phyloP scores from a whole-genome alignment of 2,797 vertebrate species.

The Intellagama lesueurii region DNA sequence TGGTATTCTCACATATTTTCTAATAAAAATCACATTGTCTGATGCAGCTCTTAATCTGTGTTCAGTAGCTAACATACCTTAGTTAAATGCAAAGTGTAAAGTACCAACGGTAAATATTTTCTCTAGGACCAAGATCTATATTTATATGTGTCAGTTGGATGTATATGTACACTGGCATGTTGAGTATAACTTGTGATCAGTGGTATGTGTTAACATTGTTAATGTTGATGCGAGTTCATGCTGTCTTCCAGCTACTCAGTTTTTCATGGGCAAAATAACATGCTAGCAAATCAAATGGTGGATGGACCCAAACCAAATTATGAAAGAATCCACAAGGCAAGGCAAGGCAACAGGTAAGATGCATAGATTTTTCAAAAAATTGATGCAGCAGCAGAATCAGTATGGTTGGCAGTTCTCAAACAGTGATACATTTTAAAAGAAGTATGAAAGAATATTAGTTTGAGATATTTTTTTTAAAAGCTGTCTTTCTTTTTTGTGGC shows the following conservation, averaged over 20 bases:
- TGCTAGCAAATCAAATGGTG: neutral
- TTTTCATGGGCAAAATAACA: neutral
- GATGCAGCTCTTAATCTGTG: neutral
- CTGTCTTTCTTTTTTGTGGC: too few species aligned
- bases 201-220: neutral
- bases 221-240: neutral
- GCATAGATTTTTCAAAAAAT: neutral
- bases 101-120: neutral
- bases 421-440: neutral
- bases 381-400: neutral
- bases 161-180: neutral
- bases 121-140: neutral
- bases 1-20: neutral
- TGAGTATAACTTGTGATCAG: neutral
- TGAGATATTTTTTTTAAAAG: too few species aligned
- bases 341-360: neutral
- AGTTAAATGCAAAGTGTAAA: neutral
- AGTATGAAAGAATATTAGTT: too few species aligned
- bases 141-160: neutral
- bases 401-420: neutral
- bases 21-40: neutral
- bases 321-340: neutral
- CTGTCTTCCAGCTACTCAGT: neutral
- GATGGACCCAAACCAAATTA: neutral
- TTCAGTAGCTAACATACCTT: neutral